Base-by-base conservation (phyloP, 2,113 vertebrate species). In the Gallinago jamesoni region DNA sequence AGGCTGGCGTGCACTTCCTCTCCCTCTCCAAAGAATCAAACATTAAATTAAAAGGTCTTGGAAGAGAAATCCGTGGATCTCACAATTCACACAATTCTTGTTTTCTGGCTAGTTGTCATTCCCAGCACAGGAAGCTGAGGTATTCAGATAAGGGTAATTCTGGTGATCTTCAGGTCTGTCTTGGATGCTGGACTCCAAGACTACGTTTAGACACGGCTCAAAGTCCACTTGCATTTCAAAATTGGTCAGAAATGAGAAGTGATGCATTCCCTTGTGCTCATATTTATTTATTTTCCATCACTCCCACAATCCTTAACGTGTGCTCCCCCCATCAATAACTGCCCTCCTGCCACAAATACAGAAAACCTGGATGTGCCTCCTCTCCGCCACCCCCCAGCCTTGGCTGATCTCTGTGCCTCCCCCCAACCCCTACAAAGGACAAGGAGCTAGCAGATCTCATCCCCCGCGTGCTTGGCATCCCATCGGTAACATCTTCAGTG, bases 11-110 rank as follows among this genome's bases (percentile, higher is more conserved):
- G 63, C 3, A 1, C 72, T 84, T 60, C 45, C 31, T 81, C 76
- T 86, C 43, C n/a, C 59, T 82, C 94, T 94, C 11, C 1, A 33
- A 87, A 72, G 73, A 94, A 89, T 87, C 84, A 94, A 67, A 52
- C 8, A 19, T 52, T 74, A 92, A 92, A 92, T 93, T 91, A 92
- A 91, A 94, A 95, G 60, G 64, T 82, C 62, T 81, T 60, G 66
- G 31, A 81, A 89, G 39, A 90, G 41, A 85, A 94, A 92, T 88
- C 85, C 75, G 45, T 15, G 48, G 31, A 53, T 80, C 47, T 85
- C 33, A 10, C 66, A 53, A 18, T 56, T 79, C 62, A 33, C 14
- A 6, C 33, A 22, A 0, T 79, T 68, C 67, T 79, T 73, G 70
- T 96, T 95, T 93, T 84, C 75, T 74, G 59, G 27, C 24, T 83